phyloP scores from a whole-genome alignment of 2,888 invertebrate genomes.

The Boloria selene region DNA sequence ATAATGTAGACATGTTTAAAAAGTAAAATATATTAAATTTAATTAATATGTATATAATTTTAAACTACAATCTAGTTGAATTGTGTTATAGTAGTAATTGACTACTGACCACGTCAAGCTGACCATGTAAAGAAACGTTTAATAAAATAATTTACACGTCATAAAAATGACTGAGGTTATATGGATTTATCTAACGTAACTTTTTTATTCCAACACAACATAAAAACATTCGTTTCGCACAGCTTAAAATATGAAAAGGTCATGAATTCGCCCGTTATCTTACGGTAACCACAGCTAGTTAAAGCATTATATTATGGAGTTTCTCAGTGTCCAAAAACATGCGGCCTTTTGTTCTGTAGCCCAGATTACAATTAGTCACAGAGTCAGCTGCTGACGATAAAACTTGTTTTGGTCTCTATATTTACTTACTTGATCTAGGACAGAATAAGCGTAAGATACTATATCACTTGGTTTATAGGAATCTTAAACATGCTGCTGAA shows the following conservation, averaged over 20 bases:
- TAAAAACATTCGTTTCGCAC: constrained; percentile 45
- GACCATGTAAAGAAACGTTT: neutral
- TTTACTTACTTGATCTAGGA: too few species aligned
- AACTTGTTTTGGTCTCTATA: too few species aligned
- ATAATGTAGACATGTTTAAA: neutral
- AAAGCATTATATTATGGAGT: constrained; percentile 33
- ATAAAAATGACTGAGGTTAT: constrained; percentile 9
- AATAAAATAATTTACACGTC: constrained; percentile 4
- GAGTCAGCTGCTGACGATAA: neutral
- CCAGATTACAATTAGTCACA: constrained; percentile 43
- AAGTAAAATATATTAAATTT: neutral
- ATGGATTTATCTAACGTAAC: constrained; percentile 14
- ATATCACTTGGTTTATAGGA: too few species aligned
- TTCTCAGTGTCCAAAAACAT: constrained; percentile 44
- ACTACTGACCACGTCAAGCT: neutral
- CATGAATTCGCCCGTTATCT: constrained; percentile 57
- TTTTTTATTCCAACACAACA: constrained; percentile 26
- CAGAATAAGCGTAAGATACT: too few species aligned
- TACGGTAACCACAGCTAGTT: constrained; percentile 54
- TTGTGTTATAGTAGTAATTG: constrained; percentile 3
- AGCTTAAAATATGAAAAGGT: constrained; percentile 57
- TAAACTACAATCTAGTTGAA: neutral
- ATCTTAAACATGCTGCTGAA: too few species aligned
- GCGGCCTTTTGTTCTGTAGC: constrained; percentile 45
- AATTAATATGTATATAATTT: too few species aligned